phyloP scores from a whole-genome alignment of 2,113 vertebrate genomes.

The Raphicerus campestris region DNA sequence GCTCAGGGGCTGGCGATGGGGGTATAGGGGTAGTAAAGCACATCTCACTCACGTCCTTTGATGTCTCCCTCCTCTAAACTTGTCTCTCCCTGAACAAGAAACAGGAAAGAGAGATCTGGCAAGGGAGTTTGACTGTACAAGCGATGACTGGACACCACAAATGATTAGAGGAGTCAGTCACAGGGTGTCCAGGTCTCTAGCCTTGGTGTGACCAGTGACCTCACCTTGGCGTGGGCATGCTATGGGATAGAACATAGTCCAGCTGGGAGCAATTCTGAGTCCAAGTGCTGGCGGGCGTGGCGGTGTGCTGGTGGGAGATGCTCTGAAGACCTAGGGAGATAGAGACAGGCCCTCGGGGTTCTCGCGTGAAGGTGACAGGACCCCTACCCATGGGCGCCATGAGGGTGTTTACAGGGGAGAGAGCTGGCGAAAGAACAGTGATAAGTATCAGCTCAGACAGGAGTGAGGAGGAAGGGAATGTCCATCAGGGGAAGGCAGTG shows the following conservation, averaged over 20 bases:
- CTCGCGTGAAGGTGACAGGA: rapidly evolving
- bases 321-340: background rate
- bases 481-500: background rate
- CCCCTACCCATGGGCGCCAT: rapidly evolving
- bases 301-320: background rate
- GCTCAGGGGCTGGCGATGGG: rapidly evolving
- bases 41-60: background rate
- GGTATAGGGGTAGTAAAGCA: rapidly evolving
- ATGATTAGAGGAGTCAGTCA: background rate
- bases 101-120: background rate
- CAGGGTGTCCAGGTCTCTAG: rapidly evolving
- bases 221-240: background rate
- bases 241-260: background rate
- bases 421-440: background rate
- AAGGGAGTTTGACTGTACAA: background rate
- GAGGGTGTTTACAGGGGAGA: background rate
- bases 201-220: no score
- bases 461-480: background rate
- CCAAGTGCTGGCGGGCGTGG: no score
- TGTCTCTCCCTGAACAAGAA: background rate
- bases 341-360: background rate
- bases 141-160: rapidly evolving
- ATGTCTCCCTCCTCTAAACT: background rate
- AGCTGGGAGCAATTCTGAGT: background rate
- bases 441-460: background rate